These are phyloP conservation scores for Perccottus glenii DNA, from an alignment of 2,113 vertebrate genomes.

Conservation along the genomic window DNA sequence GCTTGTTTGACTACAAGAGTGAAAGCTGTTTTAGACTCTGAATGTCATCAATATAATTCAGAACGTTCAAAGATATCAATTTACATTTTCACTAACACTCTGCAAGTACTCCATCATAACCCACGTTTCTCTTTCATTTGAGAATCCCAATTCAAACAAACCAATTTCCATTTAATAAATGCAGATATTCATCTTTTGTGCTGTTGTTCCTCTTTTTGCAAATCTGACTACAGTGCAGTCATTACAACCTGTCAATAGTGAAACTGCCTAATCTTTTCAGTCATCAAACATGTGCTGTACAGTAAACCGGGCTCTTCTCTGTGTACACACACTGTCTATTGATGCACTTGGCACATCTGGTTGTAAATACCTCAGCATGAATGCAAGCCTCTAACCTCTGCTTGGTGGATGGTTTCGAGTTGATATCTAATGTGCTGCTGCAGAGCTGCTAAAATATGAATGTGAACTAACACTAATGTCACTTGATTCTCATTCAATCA, in stretches of 20 bases:
- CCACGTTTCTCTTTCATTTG: not conserved
- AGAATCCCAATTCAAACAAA: not conserved
- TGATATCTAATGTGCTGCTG: not conserved
- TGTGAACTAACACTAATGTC: too few species aligned
- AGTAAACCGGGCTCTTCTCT: not conserved
- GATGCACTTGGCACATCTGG: not conserved
- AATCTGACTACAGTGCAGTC: not conserved
- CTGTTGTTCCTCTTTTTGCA: not conserved
- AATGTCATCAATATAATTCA: slow-evolving; percentile 8
- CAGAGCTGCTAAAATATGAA: not conserved
- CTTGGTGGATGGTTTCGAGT: not conserved
- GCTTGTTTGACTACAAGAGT: not conserved
- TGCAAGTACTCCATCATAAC: not conserved
- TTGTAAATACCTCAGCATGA: not conserved
- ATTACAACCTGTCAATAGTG: not conserved
- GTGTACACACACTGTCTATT: not conserved
- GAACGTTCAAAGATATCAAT: not conserved
- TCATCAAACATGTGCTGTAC: not conserved
- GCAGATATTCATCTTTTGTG: not conserved
- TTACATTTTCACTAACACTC: not conserved
- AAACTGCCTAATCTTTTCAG: not conserved
- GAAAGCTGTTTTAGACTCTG: not conserved
- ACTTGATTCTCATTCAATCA: too few species aligned
- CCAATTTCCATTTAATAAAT: not conserved
- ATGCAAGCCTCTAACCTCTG: not conserved